Base-by-base conservation (phyloP, 2,888 invertebrate species). In the Amphipyra tragopoginis region DNA sequence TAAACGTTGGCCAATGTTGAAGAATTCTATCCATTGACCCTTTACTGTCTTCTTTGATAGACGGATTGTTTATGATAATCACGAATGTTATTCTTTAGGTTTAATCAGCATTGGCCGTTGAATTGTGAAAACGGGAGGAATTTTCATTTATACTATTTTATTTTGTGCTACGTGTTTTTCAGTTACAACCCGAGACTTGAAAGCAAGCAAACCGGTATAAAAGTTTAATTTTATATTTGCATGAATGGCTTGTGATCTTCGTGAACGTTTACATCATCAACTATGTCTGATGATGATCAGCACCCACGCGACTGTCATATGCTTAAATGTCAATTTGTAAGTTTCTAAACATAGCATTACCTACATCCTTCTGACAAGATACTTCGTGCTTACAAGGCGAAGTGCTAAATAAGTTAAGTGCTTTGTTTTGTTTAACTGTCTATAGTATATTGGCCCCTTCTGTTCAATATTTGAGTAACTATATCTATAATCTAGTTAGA, bases 361-460 rank as follows among this genome's bases (percentile, higher is more conserved):
- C 56, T 58, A 14, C 21, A 34, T 52, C 10, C 7, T 49, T 50
- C 36, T 36, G 29, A 43, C 50, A 34, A 40, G 14, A 15, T 9
- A 33, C 42, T 54, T 40, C 40, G 44, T 21, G 34, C 29, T 52
- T 47, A 40, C 33, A 42, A 44, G 44, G 14, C 7, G 1, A 43
- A 29, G 21, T 26, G 65, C 58, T 75, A 59, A 75, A 9, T 54
- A 29, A 8, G 75, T 44, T 69, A 62, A 71, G 53, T 56, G 49
- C 9, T 38, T 36, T 53, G 55, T 72, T 71, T 53, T 75, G 33
- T 58, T 52, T 56, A 58, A 39, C 42, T 54, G 43, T 44, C 9
- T 52, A 48, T 45, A 54, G 65, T 45, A 47, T 56, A 65, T 57
- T 65, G 59, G 44, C 76, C 34, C 47, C 14, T 21, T 4, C 11